Evolutionary conservation across 2,797 vertebrate genomes (phyloP), one percentile per base, ranked within the genome.

Genomic region (Sphenodon punctatus): DNA sequence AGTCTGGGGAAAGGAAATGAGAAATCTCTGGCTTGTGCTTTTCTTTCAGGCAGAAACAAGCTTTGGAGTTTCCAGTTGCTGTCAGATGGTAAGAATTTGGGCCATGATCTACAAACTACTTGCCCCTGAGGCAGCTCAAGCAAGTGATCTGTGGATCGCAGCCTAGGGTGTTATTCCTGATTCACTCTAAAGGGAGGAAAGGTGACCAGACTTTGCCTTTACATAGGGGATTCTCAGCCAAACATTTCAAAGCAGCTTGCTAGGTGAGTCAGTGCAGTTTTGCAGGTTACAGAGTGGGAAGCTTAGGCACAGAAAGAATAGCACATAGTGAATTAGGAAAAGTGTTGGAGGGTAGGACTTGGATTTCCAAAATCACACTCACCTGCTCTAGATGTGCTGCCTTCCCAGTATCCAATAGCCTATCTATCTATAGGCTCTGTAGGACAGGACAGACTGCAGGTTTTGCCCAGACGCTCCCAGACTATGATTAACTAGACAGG

Each of bases 31-130:
- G 39, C 53, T 39, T 86, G 5, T 78, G 91, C 25, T 89, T 92
- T 93, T 30, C 41, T 90, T 89, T 90, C 92, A 99, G 98, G 96
- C 79, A 97, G 96, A 93, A 94, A 93, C 48, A 97, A 95, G 93
- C 93, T 94, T 86, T 96, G 95, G 80, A 97, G 95, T 92, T 97
- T 97, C 76, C 96, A 96, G 90, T 96, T 95, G 15, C 95, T 98
- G 91, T 96, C 97, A 43, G 98, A 99, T 76, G 96, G 97, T 97
- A 94, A 93, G 96, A 87, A 82, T 46, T 32, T 75, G 9, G 23
- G 72, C n/a, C n/a, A n/a, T n/a, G n/a, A n/a, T n/a, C n/a, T n/a
- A n/a, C n/a, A n/a, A n/a, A n/a, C n/a, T n/a, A n/a, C n/a, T n/a
- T n/a, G n/a, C n/a, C n/a, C n/a, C n/a, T n/a, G n/a, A n/a, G n/a